Base-by-base conservation (phyloP, 30 jellyfish, hydroid and myxozoan genomes). In the Turritopsis dohrnii region DNA sequence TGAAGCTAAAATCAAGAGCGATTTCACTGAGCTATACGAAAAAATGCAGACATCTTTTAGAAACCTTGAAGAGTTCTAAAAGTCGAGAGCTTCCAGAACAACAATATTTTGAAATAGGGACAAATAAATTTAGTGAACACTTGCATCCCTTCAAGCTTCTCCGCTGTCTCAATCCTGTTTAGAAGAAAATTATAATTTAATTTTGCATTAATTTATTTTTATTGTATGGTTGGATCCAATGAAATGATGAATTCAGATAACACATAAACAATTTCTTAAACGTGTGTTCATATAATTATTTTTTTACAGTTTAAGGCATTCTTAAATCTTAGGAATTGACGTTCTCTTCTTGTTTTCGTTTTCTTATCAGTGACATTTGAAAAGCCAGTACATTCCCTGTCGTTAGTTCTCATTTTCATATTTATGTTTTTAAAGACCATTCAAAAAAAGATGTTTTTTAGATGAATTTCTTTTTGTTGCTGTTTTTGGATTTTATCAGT, bases 31-130 rank as follows among this genome's bases (percentile, higher is more conserved):
- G 21, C 66, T 95, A 75, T 80, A 88, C 66, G 97, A 95, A 19
- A 90, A 91, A 65, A 95, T 95, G 97, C 95, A 86, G 52, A 90
- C 89, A 26, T 89, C 99, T 16, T 95, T 95, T 83, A 84, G 99
- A 76, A 87, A 84, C 65, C 74, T 94, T 81, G 99, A 94, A 75
- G 99, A 94, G 87, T 83, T 94, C 79, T 94, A 82, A 88, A 76
- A n/a, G 77, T 0, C 7, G 13, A 41, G n/a, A n/a, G n/a, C n/a
- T n/a, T n/a, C n/a, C n/a, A n/a, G n/a, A n/a, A n/a, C n/a, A n/a
- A n/a, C n/a, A n/a, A n/a, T n/a, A n/a, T n/a, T n/a, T 41, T 41
- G 13, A 3, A 41, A 41, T 41, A 5, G 60, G 60, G 60, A 41
- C 60, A 41, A 41, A 3, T 41, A 5, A 41, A 41, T 41, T 13